Evolutionary conservation across 2,113 vertebrate species (phyloP).

Genomic region (Lepisosteus oculatus): DNA sequence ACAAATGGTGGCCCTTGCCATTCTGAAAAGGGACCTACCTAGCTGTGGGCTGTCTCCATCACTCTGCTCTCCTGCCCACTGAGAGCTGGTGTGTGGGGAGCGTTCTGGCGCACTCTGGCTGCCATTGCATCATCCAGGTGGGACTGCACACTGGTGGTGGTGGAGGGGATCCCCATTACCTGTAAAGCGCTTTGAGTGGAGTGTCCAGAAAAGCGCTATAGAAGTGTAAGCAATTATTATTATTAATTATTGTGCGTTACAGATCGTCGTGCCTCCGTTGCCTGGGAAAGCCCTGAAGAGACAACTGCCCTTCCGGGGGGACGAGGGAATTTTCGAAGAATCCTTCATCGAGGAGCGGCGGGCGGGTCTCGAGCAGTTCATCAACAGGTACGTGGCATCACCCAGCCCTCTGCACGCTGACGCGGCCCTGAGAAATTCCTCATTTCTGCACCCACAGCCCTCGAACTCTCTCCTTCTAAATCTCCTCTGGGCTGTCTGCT

Average conservation of each 20-base stretch:
- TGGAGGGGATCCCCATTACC: background rate
- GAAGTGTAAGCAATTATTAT: too few species aligned
- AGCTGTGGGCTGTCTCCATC: background rate
- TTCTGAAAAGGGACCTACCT: background rate
- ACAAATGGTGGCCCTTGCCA: background rate
- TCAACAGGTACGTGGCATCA: slow-evolving; percentile 83
- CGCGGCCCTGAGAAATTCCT: too few species aligned
- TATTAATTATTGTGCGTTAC: slow-evolving; percentile 16
- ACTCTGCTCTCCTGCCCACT: too few species aligned
- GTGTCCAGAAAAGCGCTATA: too few species aligned
- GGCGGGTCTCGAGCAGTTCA: slow-evolving; percentile 93
- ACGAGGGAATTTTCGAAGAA: slow-evolving; percentile 96
- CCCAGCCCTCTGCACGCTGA: too few species aligned
- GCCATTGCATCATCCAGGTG: background rate
- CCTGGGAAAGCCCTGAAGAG: slow-evolving; percentile 97
- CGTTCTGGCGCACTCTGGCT: too few species aligned
- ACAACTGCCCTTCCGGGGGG: slow-evolving; percentile 92
- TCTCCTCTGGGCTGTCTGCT: too few species aligned
- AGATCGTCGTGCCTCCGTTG: slow-evolving; percentile 97
- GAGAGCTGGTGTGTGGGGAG: background rate
- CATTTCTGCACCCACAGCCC: too few species aligned
- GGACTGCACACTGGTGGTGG: background rate
- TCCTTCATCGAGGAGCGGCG: slow-evolving; percentile 95
- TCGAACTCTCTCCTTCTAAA: too few species aligned
- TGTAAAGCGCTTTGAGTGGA: too few species aligned